Evolutionary conservation across 2,797 vertebrate species (phyloP), one percentile per base, ranked within the genome.

Genomic region (Tamandua tetradactyla): DNA sequence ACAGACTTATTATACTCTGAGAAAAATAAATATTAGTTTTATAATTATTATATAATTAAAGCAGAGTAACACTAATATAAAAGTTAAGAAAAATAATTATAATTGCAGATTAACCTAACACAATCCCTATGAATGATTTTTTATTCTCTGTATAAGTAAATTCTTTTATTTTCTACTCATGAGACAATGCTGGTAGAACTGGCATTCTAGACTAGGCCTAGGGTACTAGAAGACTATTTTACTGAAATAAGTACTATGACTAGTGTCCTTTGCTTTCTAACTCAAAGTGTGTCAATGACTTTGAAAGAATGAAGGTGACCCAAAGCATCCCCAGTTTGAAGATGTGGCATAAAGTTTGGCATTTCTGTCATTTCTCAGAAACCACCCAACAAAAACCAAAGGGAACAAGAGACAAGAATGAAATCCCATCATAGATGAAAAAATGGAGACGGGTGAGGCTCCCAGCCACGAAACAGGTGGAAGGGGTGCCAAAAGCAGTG

Each of bases 281-380:
- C 82, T 87, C 74, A 72, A 30, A 42, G 18, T 59, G n/a, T 90
- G 42, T 61, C 44, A 71, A 22, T 66, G 81, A 92, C 61, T 44
- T 40, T 52, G 82, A 87, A 87, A 94, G 76, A 94, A 68, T 89
- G 85, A 94, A 49, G n/a, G 42, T 71, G 27, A 49, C 37, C 40
- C 68, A 76, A 82, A 14, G 44, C 68, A 69, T 71, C 81, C 81
- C 71, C 49, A 76, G 22, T 27, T 86, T 86, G 75, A 75, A 90
- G 68, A 87, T 69, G 42, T 69, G 49, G 49, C 59, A 76, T 69
- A 90, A 92, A 76, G 61, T n/a, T n/a, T 71, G 87, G 20, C 35
- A 81, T 55, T 62, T 81, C 68, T 1, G 13, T n/a, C 49, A 55
- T 76, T 42, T 52, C 74, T 90, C 87, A 81, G 76, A 93, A 90